Evolutionary conservation across 2,113 vertebrate species (phyloP), one percentile per base, ranked within the genome.

Genomic region (Burhinus oedicnemus): DNA sequence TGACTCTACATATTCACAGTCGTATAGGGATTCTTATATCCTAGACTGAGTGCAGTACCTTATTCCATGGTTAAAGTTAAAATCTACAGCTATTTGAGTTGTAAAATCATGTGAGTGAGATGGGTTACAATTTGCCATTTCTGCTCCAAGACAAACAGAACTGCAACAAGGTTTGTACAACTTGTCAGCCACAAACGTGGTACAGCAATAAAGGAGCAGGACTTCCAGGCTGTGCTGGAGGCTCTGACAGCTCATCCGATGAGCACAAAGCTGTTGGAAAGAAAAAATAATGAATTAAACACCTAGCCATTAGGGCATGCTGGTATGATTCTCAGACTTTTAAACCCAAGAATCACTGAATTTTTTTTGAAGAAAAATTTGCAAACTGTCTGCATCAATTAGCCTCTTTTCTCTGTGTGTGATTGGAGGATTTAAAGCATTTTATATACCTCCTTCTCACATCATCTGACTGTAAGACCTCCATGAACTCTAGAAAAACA

Each of bases 111-210:
- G 29, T 58, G 51, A 77, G 27, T 6, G 44, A 74, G 58, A 36
- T 15, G 23, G 64, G 71, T 49, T 75, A 62, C 25, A 42, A 69
- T 89, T 75, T 91, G 47, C 66, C 9, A 25, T 74, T 92, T 83
- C 90, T 95, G 29, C 60, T 90, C 29, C 85, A 86, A 93, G 85
- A 72, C 47, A 90, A 95, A 66, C 15, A 92, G 82, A 58, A 55
- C 32, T 79, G 61, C 65, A 91, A 15, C 45, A 71, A 66, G 25
- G 15, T 68, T 84, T 87, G 70, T 68, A 44, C 55, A 87, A 64
- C 25, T 61, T 65, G 34, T 44, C 74, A 65, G n/a, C 68, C 69
- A 66, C 76, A 93, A 88, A 18, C 27, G 29, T 65, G 47, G 38
- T 60, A 62, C 27, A 68, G 52, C 40, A 66, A 62, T 58, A 83